Base-by-base conservation (phyloP, 2,113 vertebrate genomes). In the Actenoides hombroni region DNA sequence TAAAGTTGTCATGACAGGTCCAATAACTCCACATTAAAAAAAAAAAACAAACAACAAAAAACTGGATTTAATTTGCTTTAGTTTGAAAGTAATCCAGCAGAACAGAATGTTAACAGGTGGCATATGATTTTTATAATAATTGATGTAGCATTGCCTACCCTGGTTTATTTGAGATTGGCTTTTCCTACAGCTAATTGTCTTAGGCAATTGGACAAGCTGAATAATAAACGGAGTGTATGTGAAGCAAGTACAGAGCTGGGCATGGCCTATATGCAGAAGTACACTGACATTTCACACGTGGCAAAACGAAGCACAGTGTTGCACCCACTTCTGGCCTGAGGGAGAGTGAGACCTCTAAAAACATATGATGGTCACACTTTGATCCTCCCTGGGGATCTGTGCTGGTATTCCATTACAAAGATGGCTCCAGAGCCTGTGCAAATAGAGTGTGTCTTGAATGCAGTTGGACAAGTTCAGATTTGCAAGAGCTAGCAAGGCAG, bases 281-380 rank as follows among this genome's bases (percentile, higher is more conserved):
- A 35, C 0, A 2, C 10, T 35, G 46, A 29, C 24, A 24, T 49
- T 61, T 86, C 23, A 64, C 3, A 1, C 0, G 0, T 1, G 1
- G 20, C 37, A 53, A 81, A 88, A 68, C 18, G 33, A 51, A 69
- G 35, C 37, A 18, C 26, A 29, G 24, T 33, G 14, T 64, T 77
- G 54, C 63, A 61, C 44, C 20, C 40, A 20, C 6, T 57, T 57
- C 60, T 81, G 33, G 11, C 10, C 63, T 61, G 4, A 11, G 12
- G 25, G 59, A 75, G 73, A 61, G 11, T n/a, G 25, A 77, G 63
- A 56, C 8, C 20, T 12, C 54, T 80, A 13, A 51, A 88, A 89
- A 42, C 49, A 42, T 4, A 13, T 5, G 5, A n/a, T 1, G 0
- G 19, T 9, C 29, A 39, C 42, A 19, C 21, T 24, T 16, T 42